Evolutionary conservation across 2,113 vertebrate species (phyloP).

Genomic region (Pluvialis apricaria): DNA sequence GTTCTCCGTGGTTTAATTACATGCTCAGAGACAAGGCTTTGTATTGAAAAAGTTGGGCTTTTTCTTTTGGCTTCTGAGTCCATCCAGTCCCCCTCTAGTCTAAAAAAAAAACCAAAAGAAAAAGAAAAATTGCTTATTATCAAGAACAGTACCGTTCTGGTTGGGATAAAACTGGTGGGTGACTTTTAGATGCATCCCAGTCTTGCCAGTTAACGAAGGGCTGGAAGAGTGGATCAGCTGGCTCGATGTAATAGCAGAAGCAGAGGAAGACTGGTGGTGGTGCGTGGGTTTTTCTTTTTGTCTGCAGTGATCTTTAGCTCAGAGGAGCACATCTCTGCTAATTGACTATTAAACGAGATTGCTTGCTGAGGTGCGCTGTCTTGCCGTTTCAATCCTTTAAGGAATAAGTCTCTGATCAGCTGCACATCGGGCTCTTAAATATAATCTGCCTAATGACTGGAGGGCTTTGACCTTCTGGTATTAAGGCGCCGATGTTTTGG

Average conservation of each 20-base stretch:
- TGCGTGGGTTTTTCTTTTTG: neutral
- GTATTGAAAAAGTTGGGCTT: neutral
- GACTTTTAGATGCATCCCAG: neutral
- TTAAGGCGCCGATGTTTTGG: neutral
- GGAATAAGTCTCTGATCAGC: constrained; percentile 41
- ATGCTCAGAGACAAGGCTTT: neutral
- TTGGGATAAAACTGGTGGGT: neutral
- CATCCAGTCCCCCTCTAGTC: neutral
- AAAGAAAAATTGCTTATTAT: neutral
- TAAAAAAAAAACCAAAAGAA: neutral
- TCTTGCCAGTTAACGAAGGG: neutral
- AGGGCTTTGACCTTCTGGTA: neutral
- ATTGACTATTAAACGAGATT: constrained; percentile 22
- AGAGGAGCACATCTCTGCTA: constrained; percentile 9
- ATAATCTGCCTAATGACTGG: constrained; percentile 22
- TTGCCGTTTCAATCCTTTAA: neutral
- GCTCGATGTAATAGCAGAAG: neutral
- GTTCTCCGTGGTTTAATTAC: neutral
- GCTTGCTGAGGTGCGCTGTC: neutral
- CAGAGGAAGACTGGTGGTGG: neutral
- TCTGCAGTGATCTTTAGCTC: constrained; percentile 1
- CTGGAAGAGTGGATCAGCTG: neutral
- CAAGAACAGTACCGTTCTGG: neutral
- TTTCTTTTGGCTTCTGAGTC: neutral
- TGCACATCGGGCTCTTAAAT: neutral